A percentile compares a stretch with the other conserved stretches of the same genome.
These are phyloP conservation scores for Tipula lateralis DNA, from an alignment of 2,888 invertebrate species.

Conservation along the genomic window DNA sequence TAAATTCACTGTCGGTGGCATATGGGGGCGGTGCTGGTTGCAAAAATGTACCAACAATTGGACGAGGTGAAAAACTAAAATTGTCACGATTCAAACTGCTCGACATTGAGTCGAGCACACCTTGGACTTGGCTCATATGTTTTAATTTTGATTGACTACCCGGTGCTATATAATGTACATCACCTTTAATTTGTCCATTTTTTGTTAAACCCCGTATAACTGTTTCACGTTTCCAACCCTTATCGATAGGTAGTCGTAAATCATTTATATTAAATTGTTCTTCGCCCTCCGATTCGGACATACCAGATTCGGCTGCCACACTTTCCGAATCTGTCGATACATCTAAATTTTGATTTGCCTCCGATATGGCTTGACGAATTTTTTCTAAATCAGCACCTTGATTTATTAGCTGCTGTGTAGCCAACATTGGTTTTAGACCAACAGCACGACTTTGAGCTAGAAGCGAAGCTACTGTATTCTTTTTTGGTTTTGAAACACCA, in stretches of 20 bases:
- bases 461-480: constrained; percentile 85
- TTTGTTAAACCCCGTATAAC: constrained; percentile 81
- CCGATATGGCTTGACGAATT: constrained; percentile 54
- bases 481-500: constrained; percentile 85
- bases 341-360: constrained; percentile 52
- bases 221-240: constrained; percentile 91
- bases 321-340: constrained; percentile 58
- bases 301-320: constrained; percentile 54
- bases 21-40: constrained; percentile 65
- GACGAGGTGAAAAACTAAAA: constrained; percentile 87
- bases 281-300: constrained; percentile 56
- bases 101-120: constrained; percentile 46
- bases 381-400: constrained; percentile 53
- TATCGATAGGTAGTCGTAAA: constrained; percentile 60
- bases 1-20: constrained; percentile 63
- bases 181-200: constrained; percentile 84
- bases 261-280: constrained; percentile 51
- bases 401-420: constrained; percentile 60
- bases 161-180: constrained; percentile 81
- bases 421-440: constrained; percentile 71
- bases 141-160: constrained; percentile 59
- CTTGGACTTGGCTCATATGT: constrained; percentile 60
- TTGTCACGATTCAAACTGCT: constrained; percentile 73
- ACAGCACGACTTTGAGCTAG: constrained; percentile 81
- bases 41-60: constrained; percentile 85